Evolutionary conservation across 1,140 invertebrate genomes (phyloP), one percentile per base, ranked within the genome.

Genomic region (Saccostrea glomerata): DNA sequence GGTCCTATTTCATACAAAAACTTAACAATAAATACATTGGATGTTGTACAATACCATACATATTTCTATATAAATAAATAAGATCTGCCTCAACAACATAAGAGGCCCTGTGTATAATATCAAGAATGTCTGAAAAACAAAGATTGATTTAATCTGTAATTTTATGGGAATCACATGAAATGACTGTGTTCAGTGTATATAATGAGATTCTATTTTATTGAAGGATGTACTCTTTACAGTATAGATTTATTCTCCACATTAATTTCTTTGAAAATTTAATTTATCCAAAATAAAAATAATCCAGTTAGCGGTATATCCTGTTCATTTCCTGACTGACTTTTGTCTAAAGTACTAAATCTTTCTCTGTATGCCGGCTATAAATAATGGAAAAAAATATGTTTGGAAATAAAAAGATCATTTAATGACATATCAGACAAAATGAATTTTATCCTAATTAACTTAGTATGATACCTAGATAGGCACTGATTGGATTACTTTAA

Each of bases 1-100:
- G 30, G 70, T 77, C 70, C 70, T 77, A 77, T 30, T 77, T 77
- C 70, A 77, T 77, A 77, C 70, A 77, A 77, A 73, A 15, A 77
- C 23, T 77, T 30, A 77, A 77, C 70, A 77, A 77, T 77, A 77
- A 77, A 77, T 77, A 77, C 25, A 30, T 0, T 77, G 25, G 70
- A 77, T 30, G 25, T 77, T 77, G 30, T 77, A 77, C 70, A 77
- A 77, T 77, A 30, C 15, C 70, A 77, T 73, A 73, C 70, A 77
- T 13, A 77, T 77, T n/a, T 66, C 60, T 66, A 77, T 36, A 25
- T 36, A 25, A 77, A 77, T 77, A 77, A 77, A 77, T 30, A 77
- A 77, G 70, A 15, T 77, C 70, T 30, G 70, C 15, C 70, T 11
- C 6, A 77, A 36, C 11, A 5, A 77, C 25, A 15, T 36, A 77